Conservation (phyloP, 2,113 vertebrate genomes). For the Neolamprologus modestus region DNA sequence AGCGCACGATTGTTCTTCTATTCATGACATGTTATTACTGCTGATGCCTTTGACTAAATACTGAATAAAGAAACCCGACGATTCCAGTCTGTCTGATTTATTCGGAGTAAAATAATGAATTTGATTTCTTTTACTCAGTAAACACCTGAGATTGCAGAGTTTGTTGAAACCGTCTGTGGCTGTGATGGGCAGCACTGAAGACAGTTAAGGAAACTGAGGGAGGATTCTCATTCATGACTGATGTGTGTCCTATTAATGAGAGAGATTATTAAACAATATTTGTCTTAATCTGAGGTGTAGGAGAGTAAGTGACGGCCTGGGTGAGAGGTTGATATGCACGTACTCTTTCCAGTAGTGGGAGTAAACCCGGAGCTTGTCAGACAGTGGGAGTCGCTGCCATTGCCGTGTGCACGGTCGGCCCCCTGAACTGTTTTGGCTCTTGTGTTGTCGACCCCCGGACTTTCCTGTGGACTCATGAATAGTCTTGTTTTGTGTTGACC, state of each 20-base stretch:
- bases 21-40: not conserved
- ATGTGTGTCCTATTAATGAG: not conserved
- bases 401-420: too few relatives aligned
- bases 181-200: not conserved
- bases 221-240: not conserved
- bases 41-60: not conserved
- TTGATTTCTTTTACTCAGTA: not conserved
- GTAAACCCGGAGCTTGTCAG: not conserved
- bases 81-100: not conserved
- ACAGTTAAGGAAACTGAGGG: not conserved
- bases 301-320: not conserved
- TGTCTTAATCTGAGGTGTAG: not conserved
- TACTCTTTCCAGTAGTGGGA: not conserved
- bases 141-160: not conserved
- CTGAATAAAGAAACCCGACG: not conserved
- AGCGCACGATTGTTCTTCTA: not conserved
- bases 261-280: not conserved
- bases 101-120: not conserved
- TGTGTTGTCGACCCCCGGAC: too few relatives aligned
- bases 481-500: too few relatives aligned
- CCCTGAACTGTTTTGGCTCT: too few relatives aligned
- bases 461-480: too few relatives aligned
- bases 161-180: not conserved
- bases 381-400: too few relatives aligned
- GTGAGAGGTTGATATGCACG: not conserved